Evolutionary conservation across 2,113 vertebrate species (phyloP).

Genomic region (Scatophagus argus): DNA sequence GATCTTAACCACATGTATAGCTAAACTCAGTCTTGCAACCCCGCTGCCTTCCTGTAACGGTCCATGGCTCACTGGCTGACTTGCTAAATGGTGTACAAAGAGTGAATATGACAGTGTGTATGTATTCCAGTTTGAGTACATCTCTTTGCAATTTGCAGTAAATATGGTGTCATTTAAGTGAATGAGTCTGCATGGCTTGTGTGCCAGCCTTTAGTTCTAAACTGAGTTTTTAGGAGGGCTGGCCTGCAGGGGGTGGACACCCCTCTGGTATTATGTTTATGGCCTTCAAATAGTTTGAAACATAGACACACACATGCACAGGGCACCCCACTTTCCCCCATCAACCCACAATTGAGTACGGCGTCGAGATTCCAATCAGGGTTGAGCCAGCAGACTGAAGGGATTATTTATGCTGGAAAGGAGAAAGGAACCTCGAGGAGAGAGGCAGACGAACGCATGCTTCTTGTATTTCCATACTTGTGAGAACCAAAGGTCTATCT

Average conservation of each 20-base stretch:
- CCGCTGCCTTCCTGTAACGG: conserved; percentile 13
- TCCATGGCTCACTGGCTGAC: conserved; percentile 15
- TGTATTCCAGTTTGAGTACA: conserved; percentile 19
- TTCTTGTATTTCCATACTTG: conserved; percentile 42
- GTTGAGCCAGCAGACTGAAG: conserved; percentile 78
- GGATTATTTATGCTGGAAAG: conserved; percentile 84
- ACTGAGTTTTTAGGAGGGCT: conserved; percentile 47
- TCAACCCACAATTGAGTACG: conserved; percentile 81
- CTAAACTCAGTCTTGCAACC: not conserved
- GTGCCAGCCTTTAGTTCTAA: conserved; percentile 20
- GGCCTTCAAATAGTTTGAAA: conserved; percentile 60
- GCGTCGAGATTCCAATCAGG: conserved; percentile 84
- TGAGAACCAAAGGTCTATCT: conserved; percentile 42
- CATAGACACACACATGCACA: conserved; percentile 43
- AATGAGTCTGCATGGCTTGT: conserved; percentile 16
- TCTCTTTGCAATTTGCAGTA: conserved; percentile 45
- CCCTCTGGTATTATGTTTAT: conserved; percentile 75
- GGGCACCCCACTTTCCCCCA: conserved; percentile 69
- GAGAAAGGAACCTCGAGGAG: conserved; percentile 68
- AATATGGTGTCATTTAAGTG: conserved; percentile 43
- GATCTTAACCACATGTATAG: conserved; percentile 39
- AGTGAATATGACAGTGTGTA: conserved; percentile 2
- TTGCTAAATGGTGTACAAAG: conserved; percentile 19
- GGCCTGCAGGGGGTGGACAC: conserved; percentile 53
- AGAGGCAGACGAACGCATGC: conserved; percentile 52